Base-by-base conservation (phyloP, 2,888 invertebrate species). In the Drosophila peninsularis region DNA sequence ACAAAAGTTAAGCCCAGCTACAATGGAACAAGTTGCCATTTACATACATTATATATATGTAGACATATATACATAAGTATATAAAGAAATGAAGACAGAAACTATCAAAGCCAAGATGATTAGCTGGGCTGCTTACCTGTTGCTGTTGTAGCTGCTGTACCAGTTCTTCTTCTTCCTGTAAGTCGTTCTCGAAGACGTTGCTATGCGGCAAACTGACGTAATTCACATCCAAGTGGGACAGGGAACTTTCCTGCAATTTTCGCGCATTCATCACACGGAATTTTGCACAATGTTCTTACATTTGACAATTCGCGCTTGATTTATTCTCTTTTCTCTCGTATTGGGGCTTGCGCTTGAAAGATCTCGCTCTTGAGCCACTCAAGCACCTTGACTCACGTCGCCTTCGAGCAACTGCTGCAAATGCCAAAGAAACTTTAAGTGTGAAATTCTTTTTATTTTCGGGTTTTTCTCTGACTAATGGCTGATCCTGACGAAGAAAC, bases 151-250 rank as follows among this genome's bases (percentile, higher is more conserved):
- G 71, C 19, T 64, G 72, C 37, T 72, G 54, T 54, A 60, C 52
- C 45, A 58, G 74, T 47, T 80, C 63, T 73, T 52, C 52, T 71
- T 52, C 52, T 34, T 90, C 79, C 75, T 91, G 91, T 69, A 91
- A 80, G 58, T 82, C 69, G 75, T 90, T 88, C 71, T 91, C 91
- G 78, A 89, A 90, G 85, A 83, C 90, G 89, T 90, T 88, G 65
- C 65, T 79, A 37, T 70, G 61, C 32, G 68, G 60, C 57, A 63
- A 42, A 69, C 67, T 85, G 76, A 82, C 77, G 80, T 80, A 85
- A 81, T 80, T 90, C 75, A 90, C 91, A 90, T 92, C 91, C 91
- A 92, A 89, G 78, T 91, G 91, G 89, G 92, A 90, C 82, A 90
- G 83, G 80, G 90, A 90, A 88, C 90, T 89, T 80, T 90, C 90